These are phyloP conservation scores for Ormyrus rosae DNA, from an alignment of 2,888 invertebrate genomes.

Conservation along the genomic window DNA sequence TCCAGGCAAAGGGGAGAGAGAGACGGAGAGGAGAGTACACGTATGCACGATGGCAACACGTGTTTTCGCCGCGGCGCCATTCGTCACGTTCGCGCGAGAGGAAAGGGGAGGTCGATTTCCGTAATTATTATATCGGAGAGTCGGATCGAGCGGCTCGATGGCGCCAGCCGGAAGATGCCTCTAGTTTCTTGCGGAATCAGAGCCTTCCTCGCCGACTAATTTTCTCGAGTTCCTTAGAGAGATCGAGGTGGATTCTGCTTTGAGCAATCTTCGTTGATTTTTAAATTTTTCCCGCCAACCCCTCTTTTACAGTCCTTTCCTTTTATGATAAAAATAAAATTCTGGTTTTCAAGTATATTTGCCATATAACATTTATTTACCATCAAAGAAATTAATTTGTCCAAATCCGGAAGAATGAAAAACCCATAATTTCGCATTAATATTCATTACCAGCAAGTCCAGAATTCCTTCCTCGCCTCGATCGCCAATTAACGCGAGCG, in stretches of 20 bases:
- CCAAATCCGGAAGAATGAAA: neutral
- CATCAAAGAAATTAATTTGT: too few relatives aligned
- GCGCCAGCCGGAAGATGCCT: slow-evolving; percentile 36
- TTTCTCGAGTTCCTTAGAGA: neutral
- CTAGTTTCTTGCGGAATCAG: slow-evolving; percentile 4
- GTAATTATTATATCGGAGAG: slow-evolving; percentile 35
- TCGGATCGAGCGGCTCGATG: neutral
- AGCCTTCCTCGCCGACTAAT: slow-evolving; percentile 10
- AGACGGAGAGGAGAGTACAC: neutral
- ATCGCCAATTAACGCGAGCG: neutral
- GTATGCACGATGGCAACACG: slow-evolving; percentile 2
- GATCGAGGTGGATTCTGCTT: too few relatives aligned
- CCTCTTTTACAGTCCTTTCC: too few relatives aligned
- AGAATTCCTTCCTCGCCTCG: neutral
- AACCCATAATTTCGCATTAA: slow-evolving; percentile 18
- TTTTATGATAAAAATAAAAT: too few relatives aligned
- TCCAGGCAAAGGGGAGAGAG: slow-evolving; percentile 10
- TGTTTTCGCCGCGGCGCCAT: slow-evolving; percentile 28
- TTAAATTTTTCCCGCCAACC: too few relatives aligned
- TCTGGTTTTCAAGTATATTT: too few relatives aligned
- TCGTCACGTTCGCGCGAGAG: slow-evolving; percentile 21
- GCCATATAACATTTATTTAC: too few relatives aligned
- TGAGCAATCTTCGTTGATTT: too few relatives aligned
- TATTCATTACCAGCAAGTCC: slow-evolving; percentile 8
- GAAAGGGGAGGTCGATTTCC: slow-evolving; percentile 23